Conservation (phyloP, 1,140 invertebrate genomes). For the Schlechtendalia chinensis region DNA sequence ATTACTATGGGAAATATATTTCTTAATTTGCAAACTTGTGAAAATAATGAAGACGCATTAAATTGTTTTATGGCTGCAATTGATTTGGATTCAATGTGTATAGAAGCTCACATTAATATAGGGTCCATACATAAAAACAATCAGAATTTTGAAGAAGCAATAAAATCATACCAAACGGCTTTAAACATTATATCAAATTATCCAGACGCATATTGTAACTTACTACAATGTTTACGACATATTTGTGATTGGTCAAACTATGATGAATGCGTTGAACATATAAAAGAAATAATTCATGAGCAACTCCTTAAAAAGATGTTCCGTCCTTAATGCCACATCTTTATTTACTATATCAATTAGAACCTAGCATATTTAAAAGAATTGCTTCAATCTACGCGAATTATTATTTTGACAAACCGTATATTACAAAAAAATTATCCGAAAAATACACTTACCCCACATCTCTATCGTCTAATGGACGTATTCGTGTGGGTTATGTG, state of each 20-base stretch:
- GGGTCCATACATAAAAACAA: slow-evolving; percentile 99
- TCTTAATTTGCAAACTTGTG: slow-evolving; percentile 98
- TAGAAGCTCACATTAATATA: slow-evolving; percentile 97
- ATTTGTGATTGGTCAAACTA: slow-evolving; percentile 99
- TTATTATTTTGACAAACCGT: slow-evolving; percentile 93
- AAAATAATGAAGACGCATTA: slow-evolving; percentile 91
- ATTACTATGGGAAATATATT: slow-evolving; percentile 99
- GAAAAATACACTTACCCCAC: slow-evolving; percentile 71
- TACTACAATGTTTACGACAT: slow-evolving; percentile 97
- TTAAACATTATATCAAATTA: slow-evolving; percentile 98
- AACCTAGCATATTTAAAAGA: slow-evolving; percentile 88
- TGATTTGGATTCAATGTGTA: slow-evolving; percentile 96
- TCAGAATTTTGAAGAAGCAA: slow-evolving; percentile 98
- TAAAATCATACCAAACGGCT: slow-evolving; percentile 93
- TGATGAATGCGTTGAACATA: slow-evolving; percentile 88
- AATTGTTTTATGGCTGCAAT: slow-evolving; percentile 97
- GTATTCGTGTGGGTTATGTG: slow-evolving; percentile 93
- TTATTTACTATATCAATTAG: slow-evolving; percentile 97
- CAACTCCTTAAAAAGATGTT: slow-evolving; percentile 92
- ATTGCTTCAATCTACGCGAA: slow-evolving; percentile 95
- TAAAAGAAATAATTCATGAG: slow-evolving; percentile 92
- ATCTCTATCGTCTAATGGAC: slow-evolving; percentile 61
- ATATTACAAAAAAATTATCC: slow-evolving; percentile 78
- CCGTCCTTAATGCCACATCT: slow-evolving; percentile 99
- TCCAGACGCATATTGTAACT: slow-evolving; percentile 98